Evolutionary conservation across 92 coral and sea anemone genomes (phyloP), one percentile per base, ranked within the genome.

Genomic region (Micromussa lordhowensis): DNA sequence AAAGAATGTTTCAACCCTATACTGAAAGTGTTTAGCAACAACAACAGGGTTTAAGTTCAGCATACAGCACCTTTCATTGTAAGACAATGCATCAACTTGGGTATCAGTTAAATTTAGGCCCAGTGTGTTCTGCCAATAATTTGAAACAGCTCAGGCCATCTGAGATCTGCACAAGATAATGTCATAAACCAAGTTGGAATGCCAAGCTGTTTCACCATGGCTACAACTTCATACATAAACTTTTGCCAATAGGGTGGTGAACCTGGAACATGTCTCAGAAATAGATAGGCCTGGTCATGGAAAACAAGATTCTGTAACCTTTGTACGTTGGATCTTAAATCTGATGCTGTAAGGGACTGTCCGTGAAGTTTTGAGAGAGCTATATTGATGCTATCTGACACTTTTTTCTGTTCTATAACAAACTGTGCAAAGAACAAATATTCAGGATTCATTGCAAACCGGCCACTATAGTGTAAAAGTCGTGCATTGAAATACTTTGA

Each of bases 21-120:
- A 90, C 75, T 92, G 94, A 35, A 92, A 89, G 54, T 92, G 95
- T 49, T 92, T 92, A 69, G 94, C 94, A 31, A 80, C 80, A 77
- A 92, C 85, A 68, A 92, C 92, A 26, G 95, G 95, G 74, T 92
- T 92, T 40, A 85, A 86, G 86, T 90, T 85, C 69, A 90, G 86
- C 71, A 91, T 68, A 66, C 78, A 22, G 57, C 95, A 92, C 82
- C 75, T 92, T 78, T 90, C 89, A 82, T 86, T 73, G 73, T 92
- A 92, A 14, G 95, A 92, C 57, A 92, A 83, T 74, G 93, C 91
- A 21, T 92, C 89, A 32, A 91, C 89, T 79, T 91, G 69, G 30
- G 82, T 77, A 82, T 88, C 85, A 44, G 92, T 88, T 63, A 82
- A 75, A 63, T 87, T 38, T 55, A 19, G 77, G 6, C 94, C 86